Evolutionary conservation across 35 echinoderm and acorn worm genomes (phyloP).

Genomic region (Anneissia japonica): DNA sequence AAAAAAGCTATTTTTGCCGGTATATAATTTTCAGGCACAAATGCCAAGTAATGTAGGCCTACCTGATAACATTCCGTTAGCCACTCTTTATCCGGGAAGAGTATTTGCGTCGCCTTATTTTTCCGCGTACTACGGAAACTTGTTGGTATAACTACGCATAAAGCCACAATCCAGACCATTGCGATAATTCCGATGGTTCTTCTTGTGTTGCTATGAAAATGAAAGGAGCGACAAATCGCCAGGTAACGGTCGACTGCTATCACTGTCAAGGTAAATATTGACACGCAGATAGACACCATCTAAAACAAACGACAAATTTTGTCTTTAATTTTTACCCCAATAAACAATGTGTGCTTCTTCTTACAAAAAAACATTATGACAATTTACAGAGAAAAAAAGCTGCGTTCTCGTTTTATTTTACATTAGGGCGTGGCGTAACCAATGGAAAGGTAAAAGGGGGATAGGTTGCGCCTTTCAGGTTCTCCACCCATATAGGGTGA

Average conservation of each 20-base stretch:
- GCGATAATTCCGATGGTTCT: slow-evolving; percentile 39
- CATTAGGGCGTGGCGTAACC: too few species aligned
- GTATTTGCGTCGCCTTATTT: neutral
- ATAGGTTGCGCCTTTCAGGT: too few species aligned
- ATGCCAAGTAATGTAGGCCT: neutral
- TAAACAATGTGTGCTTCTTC: too few species aligned
- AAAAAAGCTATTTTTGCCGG: neutral
- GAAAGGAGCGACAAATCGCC: slow-evolving; percentile 82
- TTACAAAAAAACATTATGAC: too few species aligned
- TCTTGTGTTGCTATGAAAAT: slow-evolving; percentile 72
- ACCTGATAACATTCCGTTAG: slow-evolving; percentile 52
- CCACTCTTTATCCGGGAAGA: slow-evolving; percentile 23
- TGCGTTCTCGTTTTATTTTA: too few species aligned
- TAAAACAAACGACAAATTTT: too few species aligned
- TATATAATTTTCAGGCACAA: neutral
- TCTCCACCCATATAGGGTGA: too few species aligned
- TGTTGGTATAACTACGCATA: slow-evolving; percentile 45
- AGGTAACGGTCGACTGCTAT: slow-evolving; percentile 92
- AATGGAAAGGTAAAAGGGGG: too few species aligned
- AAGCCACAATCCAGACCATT: slow-evolving; percentile 76
- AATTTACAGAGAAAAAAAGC: too few species aligned
- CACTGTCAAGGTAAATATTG: slow-evolving; percentile 85
- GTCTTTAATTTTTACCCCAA: too few species aligned
- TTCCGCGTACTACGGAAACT: slow-evolving; percentile 11
- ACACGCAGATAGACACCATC: slow-evolving; percentile 71